Conservation (phyloP, 2,113 vertebrate species). For the Coregonus clupeaformis region DNA sequence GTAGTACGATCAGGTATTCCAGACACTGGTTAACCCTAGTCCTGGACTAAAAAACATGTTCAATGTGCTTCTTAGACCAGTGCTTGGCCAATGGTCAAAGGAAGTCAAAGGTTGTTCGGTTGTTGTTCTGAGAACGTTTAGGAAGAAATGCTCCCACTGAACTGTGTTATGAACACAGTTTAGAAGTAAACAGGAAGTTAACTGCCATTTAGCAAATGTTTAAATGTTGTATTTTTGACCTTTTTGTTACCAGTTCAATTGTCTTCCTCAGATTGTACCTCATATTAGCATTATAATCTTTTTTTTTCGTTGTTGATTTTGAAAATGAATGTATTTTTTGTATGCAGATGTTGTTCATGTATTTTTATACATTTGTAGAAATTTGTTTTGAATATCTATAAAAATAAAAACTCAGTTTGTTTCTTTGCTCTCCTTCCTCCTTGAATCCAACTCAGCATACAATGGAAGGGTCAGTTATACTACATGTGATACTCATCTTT, state of each 20-base stretch:
- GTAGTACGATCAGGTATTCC: too few relatives aligned
- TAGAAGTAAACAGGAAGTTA: background rate
- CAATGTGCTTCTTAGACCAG: too few relatives aligned
- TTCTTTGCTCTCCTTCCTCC: background rate
- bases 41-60: too few relatives aligned
- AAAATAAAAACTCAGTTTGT: background rate
- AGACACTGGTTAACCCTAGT: too few relatives aligned
- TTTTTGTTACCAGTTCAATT: slow-evolving; percentile 28
- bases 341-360: slow-evolving; percentile 46
- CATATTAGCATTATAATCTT: background rate
- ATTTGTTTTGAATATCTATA: background rate
- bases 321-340: slow-evolving; percentile 63
- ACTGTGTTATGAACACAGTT: slow-evolving; percentile 5
- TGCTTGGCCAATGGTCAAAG: background rate
- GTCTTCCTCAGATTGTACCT: slow-evolving; percentile 15
- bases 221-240: slow-evolving; percentile 9
- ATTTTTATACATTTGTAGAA: slow-evolving; percentile 54
- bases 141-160: slow-evolving; percentile 4
- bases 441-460: background rate
- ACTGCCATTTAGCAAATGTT: slow-evolving; percentile 6
- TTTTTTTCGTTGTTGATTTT: background rate
- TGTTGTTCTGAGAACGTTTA: background rate
- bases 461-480: too few relatives aligned
- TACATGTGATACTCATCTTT: too few relatives aligned
- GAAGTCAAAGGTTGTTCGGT: background rate